phyloP scores from a whole-genome alignment of 2,888 invertebrate species.

The Dromius quadrimaculatus region DNA sequence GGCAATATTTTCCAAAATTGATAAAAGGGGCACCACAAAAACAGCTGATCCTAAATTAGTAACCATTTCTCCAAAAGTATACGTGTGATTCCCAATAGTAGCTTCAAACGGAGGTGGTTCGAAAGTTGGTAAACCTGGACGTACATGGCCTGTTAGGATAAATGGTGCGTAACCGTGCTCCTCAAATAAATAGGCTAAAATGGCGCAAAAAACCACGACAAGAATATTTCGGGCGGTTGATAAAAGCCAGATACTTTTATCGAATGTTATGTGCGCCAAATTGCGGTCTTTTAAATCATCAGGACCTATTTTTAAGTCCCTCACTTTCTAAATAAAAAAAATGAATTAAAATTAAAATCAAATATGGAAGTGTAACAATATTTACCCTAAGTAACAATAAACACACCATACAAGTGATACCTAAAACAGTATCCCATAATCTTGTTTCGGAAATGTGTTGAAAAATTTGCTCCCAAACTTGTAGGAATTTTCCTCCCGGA shows the following conservation, averaged over 20 bases:
- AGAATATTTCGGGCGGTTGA: slow-evolving; percentile 83
- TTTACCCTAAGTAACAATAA: slow-evolving; percentile 78
- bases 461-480: slow-evolving; percentile 79
- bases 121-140: slow-evolving; percentile 77
- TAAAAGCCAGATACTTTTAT: slow-evolving; percentile 77
- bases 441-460: slow-evolving; percentile 78
- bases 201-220: slow-evolving; percentile 78
- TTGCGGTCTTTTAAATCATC: slow-evolving; percentile 67
- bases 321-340: slow-evolving; percentile 74
- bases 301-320: slow-evolving; percentile 72
- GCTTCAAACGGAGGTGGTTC: slow-evolving; percentile 76
- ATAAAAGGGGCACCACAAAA: slow-evolving; percentile 75
- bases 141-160: slow-evolving; percentile 77
- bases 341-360: slow-evolving; percentile 33
- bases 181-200: slow-evolving; percentile 76
- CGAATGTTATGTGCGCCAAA: slow-evolving; percentile 65
- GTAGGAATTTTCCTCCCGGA: slow-evolving; percentile 77
- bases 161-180: slow-evolving; percentile 72
- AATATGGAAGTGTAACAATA: too few species aligned
- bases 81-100: slow-evolving; percentile 70
- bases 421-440: slow-evolving; percentile 78
- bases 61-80: slow-evolving; percentile 70
- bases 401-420: slow-evolving; percentile 76
- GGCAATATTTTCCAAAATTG: slow-evolving; percentile 78
- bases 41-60: slow-evolving; percentile 75